A percentile compares a stretch with the other conserved stretches of the same genome.
Conservation (phyloP, 2,888 invertebrate species). For the Machimus atricapillus region DNA sequence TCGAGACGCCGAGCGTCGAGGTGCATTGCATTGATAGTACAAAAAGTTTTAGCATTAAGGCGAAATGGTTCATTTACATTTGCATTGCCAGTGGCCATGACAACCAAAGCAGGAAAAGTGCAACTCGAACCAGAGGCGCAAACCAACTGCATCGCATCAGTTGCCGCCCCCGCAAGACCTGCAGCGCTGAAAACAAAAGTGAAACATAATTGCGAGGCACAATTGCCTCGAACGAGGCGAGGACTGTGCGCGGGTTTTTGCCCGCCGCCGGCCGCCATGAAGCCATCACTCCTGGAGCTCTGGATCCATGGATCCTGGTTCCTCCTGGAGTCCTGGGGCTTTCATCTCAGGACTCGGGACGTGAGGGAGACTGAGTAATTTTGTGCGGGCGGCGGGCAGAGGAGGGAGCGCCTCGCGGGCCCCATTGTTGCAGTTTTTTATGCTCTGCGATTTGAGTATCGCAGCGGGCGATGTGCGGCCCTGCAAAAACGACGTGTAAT, state of each 20-base stretch:
- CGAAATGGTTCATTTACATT: neutral
- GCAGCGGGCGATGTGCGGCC: neutral
- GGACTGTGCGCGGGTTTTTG: neutral
- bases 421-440: neutral
- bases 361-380: neutral
- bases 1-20: neutral
- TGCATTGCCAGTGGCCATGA: neutral
- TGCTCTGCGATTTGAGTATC: neutral
- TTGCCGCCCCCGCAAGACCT: neutral
- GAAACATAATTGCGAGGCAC: neutral
- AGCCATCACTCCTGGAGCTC: neutral
- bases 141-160: neutral
- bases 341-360: neutral
- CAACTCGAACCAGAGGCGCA: neutral
- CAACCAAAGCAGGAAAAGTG: neutral
- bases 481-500: conserved; percentile 9
- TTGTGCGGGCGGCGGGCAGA: neutral
- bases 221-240: neutral
- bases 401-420: neutral
- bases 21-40: neutral
- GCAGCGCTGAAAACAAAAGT: neutral
- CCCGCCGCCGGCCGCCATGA: neutral
- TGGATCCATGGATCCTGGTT: neutral
- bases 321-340: neutral
- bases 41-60: neutral